Percentiles rank a stretch among this genome's conserved stretches.
phyloP scores from a whole-genome alignment of 1,140 invertebrate species.

The Cotesia chilonis region DNA sequence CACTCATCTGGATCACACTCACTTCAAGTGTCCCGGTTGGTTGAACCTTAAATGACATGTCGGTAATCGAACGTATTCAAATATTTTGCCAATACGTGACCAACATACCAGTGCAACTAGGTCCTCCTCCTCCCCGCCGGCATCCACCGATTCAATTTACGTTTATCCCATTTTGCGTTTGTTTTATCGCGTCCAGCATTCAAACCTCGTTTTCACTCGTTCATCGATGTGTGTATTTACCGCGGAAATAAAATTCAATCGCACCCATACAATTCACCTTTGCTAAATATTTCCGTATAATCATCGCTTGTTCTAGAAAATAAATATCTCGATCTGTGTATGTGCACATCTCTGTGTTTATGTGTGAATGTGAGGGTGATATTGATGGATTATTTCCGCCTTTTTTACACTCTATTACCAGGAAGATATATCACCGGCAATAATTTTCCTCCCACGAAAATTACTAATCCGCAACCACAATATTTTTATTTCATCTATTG shows the following conservation, averaged over 20 bases:
- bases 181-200: conserved; percentile 29
- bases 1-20: not conserved
- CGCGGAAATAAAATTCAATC: conserved; percentile 19
- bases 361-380: too few species aligned
- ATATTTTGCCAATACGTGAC: conserved; percentile 45
- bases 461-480: too few species aligned
- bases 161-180: conserved; percentile 29
- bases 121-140: not conserved
- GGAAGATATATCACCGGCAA: too few species aligned
- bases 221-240: conserved; percentile 11
- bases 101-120: conserved; percentile 24
- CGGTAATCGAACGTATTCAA: conserved; percentile 47
- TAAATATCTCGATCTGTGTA: too few species aligned
- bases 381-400: too few species aligned
- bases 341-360: too few species aligned
- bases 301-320: too few species aligned
- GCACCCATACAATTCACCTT: not conserved
- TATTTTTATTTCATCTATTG: too few species aligned
- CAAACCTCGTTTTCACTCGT: conserved; percentile 1
- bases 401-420: too few species aligned
- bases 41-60: conserved; percentile 43
- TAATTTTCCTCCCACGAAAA: too few species aligned
- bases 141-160: conserved; percentile 23
- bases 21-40: conserved; percentile 38
- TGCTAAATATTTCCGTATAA: too few species aligned